Percentiles rank a stretch among this genome's conserved stretches.
Conservation (phyloP, 2,797 vertebrate species). For the Rousettus madagascariensis region DNA sequence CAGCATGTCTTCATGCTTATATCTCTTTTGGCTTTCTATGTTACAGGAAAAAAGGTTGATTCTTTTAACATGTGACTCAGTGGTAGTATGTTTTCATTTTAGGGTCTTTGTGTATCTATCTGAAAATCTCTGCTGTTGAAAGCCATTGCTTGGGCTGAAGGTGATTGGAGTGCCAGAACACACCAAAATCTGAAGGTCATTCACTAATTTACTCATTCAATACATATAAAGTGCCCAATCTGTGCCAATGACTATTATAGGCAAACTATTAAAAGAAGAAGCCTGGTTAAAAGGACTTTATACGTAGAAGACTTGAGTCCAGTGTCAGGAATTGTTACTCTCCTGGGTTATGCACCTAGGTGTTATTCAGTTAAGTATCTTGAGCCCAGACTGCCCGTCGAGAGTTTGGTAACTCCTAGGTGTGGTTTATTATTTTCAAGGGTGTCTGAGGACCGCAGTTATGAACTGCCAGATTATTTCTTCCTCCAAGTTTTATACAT, state of each 20-base stretch:
- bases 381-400: neutral
- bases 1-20: neutral
- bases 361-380: neutral
- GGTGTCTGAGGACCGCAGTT: neutral
- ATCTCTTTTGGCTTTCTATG: neutral
- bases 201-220: neutral
- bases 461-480: neutral
- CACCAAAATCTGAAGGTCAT: neutral
- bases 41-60: neutral
- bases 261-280: neutral
- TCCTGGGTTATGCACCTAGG: neutral
- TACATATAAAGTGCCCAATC: neutral
- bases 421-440: neutral
- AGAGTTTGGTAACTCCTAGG: neutral
- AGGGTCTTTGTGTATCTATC: neutral
- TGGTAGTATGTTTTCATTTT: neutral
- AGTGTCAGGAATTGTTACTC: neutral
- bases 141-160: neutral
- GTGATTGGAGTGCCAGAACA: neutral
- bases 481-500: neutral
- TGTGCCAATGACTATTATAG: neutral
- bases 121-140: slow-evolving; percentile 7
- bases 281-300: neutral
- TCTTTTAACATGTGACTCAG: neutral
- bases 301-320: neutral